Conservation (phyloP, 2,797 vertebrate species). For the Apogon hyalosoma region DNA sequence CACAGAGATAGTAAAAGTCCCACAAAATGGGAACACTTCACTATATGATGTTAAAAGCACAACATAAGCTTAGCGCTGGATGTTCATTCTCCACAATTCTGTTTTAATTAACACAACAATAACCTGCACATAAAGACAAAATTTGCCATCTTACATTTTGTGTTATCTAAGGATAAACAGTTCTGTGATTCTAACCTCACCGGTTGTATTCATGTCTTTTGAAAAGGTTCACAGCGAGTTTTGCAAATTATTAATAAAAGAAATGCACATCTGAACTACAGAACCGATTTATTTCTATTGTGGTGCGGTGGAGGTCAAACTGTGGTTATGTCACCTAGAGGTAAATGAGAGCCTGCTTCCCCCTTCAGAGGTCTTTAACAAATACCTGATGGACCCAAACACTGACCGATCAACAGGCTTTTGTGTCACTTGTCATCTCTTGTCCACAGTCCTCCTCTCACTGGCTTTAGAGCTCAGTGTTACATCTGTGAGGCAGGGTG, state of each 20-base stretch:
- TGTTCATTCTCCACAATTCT: neutral
- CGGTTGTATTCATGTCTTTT: no score
- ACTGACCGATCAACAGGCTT: conserved; percentile 34
- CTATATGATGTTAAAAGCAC: neutral
- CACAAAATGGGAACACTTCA: neutral
- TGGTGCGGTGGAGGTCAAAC: neutral
- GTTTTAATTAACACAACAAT: neutral
- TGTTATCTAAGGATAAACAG: neutral
- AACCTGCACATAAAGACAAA: neutral
- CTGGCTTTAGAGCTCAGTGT: conserved; percentile 47
- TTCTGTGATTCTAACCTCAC: no score
- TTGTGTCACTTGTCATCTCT: conserved; percentile 17
- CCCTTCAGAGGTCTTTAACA: conserved; percentile 23
- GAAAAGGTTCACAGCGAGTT: neutral
- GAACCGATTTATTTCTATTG: conserved; percentile 26
- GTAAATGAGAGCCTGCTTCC: conserved; percentile 8
- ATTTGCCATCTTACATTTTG: neutral
- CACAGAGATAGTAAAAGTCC: neutral
- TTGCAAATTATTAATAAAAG: conserved; percentile 12
- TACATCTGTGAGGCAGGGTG: conserved; percentile 32
- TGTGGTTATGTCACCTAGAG: conserved; percentile 5
- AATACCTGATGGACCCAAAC: conserved; percentile 19
- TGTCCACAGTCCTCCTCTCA: conserved; percentile 18
- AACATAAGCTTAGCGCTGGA: neutral
- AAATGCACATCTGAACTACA: neutral